phyloP scores from a whole-genome alignment of 1,140 invertebrate species.

The Coelopa frigida region DNA sequence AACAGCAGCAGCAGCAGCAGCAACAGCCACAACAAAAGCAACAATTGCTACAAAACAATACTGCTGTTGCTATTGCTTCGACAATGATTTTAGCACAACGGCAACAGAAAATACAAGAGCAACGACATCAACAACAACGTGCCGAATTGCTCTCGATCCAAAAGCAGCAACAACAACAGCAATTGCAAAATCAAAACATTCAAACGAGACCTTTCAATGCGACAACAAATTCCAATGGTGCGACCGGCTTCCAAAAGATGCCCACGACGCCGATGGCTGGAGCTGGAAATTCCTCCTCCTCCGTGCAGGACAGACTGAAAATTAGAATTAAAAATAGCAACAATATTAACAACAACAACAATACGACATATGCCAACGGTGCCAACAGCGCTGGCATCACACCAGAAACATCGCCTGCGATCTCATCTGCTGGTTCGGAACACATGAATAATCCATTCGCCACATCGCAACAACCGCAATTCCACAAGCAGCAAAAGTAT shows the following conservation, averaged over 20 bases:
- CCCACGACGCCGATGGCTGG: not conserved
- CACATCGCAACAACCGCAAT: slow-evolving; percentile 2
- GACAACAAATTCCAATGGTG: not conserved
- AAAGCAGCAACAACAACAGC: slow-evolving; percentile 8
- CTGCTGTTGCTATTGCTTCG: slow-evolving; percentile 9
- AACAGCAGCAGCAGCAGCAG: too few relatives aligned
- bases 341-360: not conserved
- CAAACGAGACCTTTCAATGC: not conserved
- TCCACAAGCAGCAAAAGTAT: not conserved
- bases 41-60: slow-evolving; percentile 7
- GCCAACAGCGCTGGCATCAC: slow-evolving; percentile 2
- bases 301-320: slow-evolving; percentile 8
- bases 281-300: not conserved
- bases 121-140: slow-evolving; percentile 9
- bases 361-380: not conserved
- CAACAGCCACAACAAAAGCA: too few relatives aligned
- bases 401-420: slow-evolving; percentile 7
- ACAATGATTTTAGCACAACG: slow-evolving; percentile 11
- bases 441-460: slow-evolving; percentile 4
- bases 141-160: not conserved
- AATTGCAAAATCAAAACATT: not conserved
- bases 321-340: slow-evolving; percentile 9
- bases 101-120: slow-evolving; percentile 18
- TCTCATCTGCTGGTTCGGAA: slow-evolving; percentile 6
- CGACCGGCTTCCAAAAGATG: not conserved